Evolutionary conservation across 2,888 invertebrate species (phyloP).

Genomic region (Dryobota labecula): DNA sequence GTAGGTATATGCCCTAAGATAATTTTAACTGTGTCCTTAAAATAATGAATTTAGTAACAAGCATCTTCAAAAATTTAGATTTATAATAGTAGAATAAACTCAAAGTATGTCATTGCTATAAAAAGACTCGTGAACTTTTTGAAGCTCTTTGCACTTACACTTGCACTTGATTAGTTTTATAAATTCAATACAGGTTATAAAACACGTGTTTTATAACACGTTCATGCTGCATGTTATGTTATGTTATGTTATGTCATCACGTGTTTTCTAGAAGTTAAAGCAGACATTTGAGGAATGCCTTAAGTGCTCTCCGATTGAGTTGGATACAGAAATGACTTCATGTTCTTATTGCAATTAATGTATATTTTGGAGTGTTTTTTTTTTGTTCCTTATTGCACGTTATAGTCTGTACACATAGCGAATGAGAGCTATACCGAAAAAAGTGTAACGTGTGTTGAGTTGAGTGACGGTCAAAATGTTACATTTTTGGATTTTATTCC

Average conservation of each 20-base stretch:
- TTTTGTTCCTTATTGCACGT: not conserved
- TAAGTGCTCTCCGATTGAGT: not conserved
- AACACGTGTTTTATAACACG: not conserved
- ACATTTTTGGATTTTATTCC: too few species aligned
- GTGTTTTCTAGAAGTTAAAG: not conserved
- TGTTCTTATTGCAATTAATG: not conserved
- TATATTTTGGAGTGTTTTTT: not conserved
- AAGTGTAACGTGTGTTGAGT: not conserved
- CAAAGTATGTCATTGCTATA: not conserved
- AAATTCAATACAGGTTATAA: not conserved
- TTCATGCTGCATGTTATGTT: too few species aligned
- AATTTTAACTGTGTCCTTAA: not conserved
- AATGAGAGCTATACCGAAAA: not conserved
- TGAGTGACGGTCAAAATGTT: not conserved
- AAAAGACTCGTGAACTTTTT: not conserved
- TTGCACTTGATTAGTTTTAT: not conserved
- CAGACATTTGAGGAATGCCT: not conserved
- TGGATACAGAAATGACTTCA: not conserved
- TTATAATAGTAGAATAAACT: not conserved
- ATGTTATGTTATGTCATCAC: too few species aligned
- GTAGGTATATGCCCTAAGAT: not conserved
- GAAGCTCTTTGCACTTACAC: not conserved
- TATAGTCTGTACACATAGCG: not conserved
- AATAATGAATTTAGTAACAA: not conserved
- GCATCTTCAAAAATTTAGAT: not conserved